Conservation (phyloP, 2,113 vertebrate species). For the Melanostigma gelatinosum region DNA sequence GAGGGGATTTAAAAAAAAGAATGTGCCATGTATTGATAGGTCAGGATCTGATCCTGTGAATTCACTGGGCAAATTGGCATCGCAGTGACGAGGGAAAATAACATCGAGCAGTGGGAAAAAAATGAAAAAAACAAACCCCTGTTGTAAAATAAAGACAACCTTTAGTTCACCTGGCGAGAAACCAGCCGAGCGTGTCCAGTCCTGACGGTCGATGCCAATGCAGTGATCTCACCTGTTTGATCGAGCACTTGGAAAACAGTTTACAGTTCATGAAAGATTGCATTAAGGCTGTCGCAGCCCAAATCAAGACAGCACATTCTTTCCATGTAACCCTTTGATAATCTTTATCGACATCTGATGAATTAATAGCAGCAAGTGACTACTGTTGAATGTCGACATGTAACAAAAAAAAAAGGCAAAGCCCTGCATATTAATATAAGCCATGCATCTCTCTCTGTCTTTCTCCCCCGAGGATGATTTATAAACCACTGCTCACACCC, state of each 20-base stretch:
- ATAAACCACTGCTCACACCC: conserved; percentile 66
- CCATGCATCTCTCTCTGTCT: neutral
- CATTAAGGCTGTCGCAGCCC: conserved; percentile 1
- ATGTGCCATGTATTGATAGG: conserved; percentile 61
- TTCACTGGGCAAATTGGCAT: conserved; percentile 38
- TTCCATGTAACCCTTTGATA: conserved; percentile 36
- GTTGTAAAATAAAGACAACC: conserved; percentile 62
- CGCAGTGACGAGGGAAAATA: conserved; percentile 51
- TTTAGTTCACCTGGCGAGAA: conserved; percentile 60
- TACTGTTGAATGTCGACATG: conserved; percentile 10
- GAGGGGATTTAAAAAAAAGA: conserved; percentile 35
- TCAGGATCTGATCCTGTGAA: conserved; percentile 45
- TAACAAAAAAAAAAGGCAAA: neutral
- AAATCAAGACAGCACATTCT: conserved; percentile 17
- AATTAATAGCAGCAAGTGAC: conserved; percentile 22
- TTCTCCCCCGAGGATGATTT: conserved; percentile 70
- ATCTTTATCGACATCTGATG: conserved; percentile 15
- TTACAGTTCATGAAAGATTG: conserved; percentile 44
- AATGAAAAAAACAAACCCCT: conserved; percentile 13
- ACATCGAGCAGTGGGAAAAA: conserved; percentile 47
- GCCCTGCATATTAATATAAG: neutral
- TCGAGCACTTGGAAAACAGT: conserved; percentile 51
- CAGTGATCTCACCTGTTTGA: conserved; percentile 66
- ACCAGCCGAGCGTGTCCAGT: conserved; percentile 61
- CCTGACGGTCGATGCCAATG: conserved; percentile 64